Conservation (phyloP, 1,140 invertebrate genomes). For the Drosophila sproati region DNA sequence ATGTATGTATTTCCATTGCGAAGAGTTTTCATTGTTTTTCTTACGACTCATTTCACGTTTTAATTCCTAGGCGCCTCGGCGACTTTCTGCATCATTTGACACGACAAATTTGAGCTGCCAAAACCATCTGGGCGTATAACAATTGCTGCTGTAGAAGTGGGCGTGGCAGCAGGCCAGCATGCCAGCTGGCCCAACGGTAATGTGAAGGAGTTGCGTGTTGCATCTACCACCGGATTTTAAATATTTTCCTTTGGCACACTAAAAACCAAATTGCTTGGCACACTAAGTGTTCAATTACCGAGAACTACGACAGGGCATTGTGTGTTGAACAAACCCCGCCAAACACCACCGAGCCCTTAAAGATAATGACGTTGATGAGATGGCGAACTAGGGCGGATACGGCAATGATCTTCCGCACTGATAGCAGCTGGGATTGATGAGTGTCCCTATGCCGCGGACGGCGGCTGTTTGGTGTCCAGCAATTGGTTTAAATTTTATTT, state of each 20-base stretch:
- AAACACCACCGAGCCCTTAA: conserved; percentile 6
- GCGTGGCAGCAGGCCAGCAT: conserved; percentile 14
- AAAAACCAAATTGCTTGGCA: conserved; percentile 74
- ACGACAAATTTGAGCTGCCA: conserved; percentile 74
- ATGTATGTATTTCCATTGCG: conserved; percentile 42
- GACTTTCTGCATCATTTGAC: conserved; percentile 80
- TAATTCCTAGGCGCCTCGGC: conserved; percentile 71
- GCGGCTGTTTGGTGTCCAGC: conserved; percentile 51
- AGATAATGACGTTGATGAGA: conserved; percentile 17
- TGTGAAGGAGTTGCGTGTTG: conserved; percentile 25
- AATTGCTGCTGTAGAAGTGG: not conserved
- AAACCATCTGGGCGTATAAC: conserved; percentile 60
- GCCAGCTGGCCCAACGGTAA: not conserved
- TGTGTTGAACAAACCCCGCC: too few species aligned
- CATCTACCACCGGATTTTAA: conserved; percentile 54
- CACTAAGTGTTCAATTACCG: conserved; percentile 80
- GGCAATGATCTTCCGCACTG: conserved; percentile 72
- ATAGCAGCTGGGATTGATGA: conserved; percentile 81
- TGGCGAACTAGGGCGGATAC: conserved; percentile 6
- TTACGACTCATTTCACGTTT: conserved; percentile 83
- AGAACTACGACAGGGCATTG: conserved; percentile 19
- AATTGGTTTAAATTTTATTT: conserved; percentile 83
- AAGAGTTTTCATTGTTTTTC: conserved; percentile 77
- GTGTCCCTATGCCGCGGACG: not conserved
- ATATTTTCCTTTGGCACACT: conserved; percentile 69